Base-by-base conservation (phyloP, 1,140 invertebrate species). In the Zaprionus nigranus region DNA sequence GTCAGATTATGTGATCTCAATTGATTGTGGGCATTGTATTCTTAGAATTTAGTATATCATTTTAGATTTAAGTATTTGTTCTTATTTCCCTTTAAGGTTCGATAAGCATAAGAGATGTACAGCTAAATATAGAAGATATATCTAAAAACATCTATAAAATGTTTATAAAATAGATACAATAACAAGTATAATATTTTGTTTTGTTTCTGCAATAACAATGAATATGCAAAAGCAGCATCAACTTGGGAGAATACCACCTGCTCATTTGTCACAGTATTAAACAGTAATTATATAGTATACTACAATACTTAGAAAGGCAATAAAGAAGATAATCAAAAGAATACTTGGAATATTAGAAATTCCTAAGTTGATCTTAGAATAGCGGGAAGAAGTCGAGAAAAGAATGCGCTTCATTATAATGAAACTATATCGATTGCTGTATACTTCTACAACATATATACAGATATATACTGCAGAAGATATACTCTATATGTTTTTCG, bases 401-500 rank as follows among this genome's bases (percentile, higher is more conserved):
- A 34, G 2, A 30, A 30, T 30, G 7, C 30, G 30, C 9, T 3
- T 34, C 3, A 34, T 34, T 46, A 46, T 46, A 46, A 46, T 46
- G 15, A 17, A 17, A n/a, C 46, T 12, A 51, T 13, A 51, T 51
- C 20, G 46, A 51, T 22, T 7, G 0, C 11, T 22, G 4, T 24
- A 5, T 51, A 24, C 46, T 59, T 26, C 6, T n/a, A n/a, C n/a
- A n/a, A n/a, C n/a, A n/a, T n/a, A 40, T 40, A 26, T 22, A 36
- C 26, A 5, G 20, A 17, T 12, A 15, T 20, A 5, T 22, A 20
- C 17, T 38, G 22, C 20, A 22, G 54, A 17, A 26, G 5, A 46
- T 60, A 28, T 63, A 66, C 57, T 38, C 20, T 15, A 51, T 59
- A 38, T 20, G 40, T 38, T 38, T 53, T 3, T 53, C 15, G 54